Evolutionary conservation across 2,888 invertebrate genomes (phyloP), one percentile per base, ranked within the genome.

Genomic region (Trachelus iudaicus): DNA sequence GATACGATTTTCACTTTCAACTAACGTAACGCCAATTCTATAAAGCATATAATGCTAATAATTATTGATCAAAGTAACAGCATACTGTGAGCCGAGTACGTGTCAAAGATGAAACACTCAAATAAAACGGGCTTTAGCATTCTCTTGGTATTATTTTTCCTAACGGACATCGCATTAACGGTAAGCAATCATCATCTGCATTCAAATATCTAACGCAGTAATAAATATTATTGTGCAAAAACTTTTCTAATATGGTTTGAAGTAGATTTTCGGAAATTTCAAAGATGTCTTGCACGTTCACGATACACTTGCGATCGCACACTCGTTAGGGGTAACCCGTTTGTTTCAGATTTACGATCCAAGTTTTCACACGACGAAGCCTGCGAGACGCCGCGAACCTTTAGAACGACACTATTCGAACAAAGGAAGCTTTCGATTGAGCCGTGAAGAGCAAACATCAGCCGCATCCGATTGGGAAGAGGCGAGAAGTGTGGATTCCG

Each of bases 291-390:
- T 56, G 56, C 23, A 56, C 23, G 56, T 56, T 56, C 56, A 56
- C 9, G 23, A 9, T 40, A 9, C 40, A 23, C 40, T 40, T 15
- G 23, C 40, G 23, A 40, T 56, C 23, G 56, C 23, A 56, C 23
- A 56, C 23, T 23, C 9, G 56, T 23, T 23, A 23, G 56, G 9
- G 56, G 23, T 6, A 15, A 40, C 4, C 9, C 9, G 4, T 56
- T 56, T 40, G 40, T 56, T 75, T 34, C 76, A 80, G 74, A 79
- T 77, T 69, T 75, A 76, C 37, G 77, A 79, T 31, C 78, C 78
- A 40, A 75, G 69, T 34, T 78, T 56, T 73, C n/a, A 37, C 15
- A 75, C 37, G 34, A 73, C 75, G 13, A 78, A 78, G 75, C 80
- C 71, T 34, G 4, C 34, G 31, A 31, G 71, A 2, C 71, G 15